Percentiles rank a stretch among this genome's conserved stretches.
Conservation (phyloP, 2,113 vertebrate species). For the Pituophis catenifer region DNA sequence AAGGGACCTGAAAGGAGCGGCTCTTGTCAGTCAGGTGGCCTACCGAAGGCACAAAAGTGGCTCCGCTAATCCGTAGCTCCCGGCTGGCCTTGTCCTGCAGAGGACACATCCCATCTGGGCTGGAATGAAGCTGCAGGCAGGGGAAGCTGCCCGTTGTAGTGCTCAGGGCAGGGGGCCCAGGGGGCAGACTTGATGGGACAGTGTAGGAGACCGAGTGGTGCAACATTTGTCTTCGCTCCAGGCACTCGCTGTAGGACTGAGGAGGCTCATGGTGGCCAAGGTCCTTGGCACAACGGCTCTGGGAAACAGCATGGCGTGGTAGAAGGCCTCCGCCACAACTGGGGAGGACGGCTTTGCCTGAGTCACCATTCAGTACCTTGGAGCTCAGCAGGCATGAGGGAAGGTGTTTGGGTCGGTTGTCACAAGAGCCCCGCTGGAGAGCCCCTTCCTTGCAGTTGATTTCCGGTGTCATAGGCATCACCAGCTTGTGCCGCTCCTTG, state of each 20-base stretch:
- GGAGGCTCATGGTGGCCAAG: constrained; percentile 79
- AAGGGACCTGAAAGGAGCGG: constrained; percentile 82
- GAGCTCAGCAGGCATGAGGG: constrained; percentile 87
- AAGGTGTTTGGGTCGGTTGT: constrained; percentile 78
- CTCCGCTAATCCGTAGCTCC: constrained; percentile 84
- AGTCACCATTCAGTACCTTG: constrained; percentile 85
- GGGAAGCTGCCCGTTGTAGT: constrained; percentile 82
- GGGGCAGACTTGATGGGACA: constrained; percentile 78
- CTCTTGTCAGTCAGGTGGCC: constrained; percentile 83
- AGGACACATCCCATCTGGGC: constrained; percentile 87
- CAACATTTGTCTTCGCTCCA: constrained; percentile 86
- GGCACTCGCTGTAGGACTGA: constrained; percentile 85
- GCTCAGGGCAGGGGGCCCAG: constrained; percentile 76
- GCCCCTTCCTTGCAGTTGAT: constrained; percentile 79
- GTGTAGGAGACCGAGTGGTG: constrained; percentile 88
- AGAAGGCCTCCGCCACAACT: constrained; percentile 79
- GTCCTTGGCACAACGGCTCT: constrained; percentile 75
- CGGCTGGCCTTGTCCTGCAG: constrained; percentile 82
- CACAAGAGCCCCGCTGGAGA: constrained; percentile 65
- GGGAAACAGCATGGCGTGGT: constrained; percentile 66
- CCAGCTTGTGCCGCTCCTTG: constrained; percentile 83
- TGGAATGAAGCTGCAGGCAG: constrained; percentile 87
- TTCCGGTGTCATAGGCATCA: constrained; percentile 70
- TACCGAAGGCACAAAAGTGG: constrained; percentile 89
- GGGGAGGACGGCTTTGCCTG: constrained; percentile 75